These are phyloP conservation scores for Thermophis baileyi DNA, from an alignment of 2,113 vertebrate species.

Conservation along the genomic window DNA sequence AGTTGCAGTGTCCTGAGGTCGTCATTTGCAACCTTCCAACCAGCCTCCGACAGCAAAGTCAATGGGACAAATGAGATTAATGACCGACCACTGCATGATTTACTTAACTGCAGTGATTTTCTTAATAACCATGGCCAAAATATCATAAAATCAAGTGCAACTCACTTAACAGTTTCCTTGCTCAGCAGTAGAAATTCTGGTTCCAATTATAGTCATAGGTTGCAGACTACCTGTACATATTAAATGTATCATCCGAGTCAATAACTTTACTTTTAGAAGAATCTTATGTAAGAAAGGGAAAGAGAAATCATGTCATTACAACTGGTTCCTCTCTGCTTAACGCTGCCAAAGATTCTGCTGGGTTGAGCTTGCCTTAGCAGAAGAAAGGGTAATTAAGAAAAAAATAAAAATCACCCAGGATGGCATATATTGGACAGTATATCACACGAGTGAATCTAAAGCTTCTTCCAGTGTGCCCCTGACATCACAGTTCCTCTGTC, in stretches of 20 bases:
- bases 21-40: neutral
- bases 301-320: neutral
- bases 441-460: neutral
- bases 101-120: neutral
- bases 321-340: neutral
- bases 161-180: neutral
- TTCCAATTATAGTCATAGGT: neutral
- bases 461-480: neutral
- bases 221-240: neutral
- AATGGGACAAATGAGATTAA: neutral
- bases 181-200: neutral
- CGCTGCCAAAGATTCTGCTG: neutral
- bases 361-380: neutral
- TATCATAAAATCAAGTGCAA: neutral
- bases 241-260: neutral
- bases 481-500: neutral
- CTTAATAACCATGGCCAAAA: neutral
- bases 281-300: no score
- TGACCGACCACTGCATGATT: neutral
- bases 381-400: neutral
- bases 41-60: neutral
- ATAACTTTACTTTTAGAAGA: neutral
- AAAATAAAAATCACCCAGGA: neutral
- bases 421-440: neutral
- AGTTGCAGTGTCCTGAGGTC: neutral